These are phyloP conservation scores for Ptychadena robeensis DNA, from an alignment of 2,797 vertebrate species.

Conservation along the genomic window DNA sequence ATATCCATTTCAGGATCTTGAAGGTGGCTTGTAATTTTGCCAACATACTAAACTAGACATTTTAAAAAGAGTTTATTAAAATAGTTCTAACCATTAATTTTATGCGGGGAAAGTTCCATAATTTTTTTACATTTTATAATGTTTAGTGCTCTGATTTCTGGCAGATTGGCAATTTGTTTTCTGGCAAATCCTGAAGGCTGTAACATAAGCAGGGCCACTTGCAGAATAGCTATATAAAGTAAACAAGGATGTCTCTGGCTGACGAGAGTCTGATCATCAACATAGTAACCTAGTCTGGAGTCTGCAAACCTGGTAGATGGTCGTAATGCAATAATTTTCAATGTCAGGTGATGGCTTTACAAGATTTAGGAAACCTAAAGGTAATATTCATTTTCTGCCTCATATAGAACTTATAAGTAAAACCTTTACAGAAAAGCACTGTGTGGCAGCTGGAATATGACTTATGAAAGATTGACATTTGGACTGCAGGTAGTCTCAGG, in stretches of 20 bases:
- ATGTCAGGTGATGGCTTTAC: neutral
- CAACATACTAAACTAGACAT: slow-evolving; percentile 5
- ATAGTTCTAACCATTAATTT: neutral
- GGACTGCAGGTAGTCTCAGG: too few species aligned
- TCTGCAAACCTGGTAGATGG: too few species aligned
- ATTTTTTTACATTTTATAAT: neutral
- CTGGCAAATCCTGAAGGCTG: neutral
- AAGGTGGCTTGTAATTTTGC: slow-evolving; percentile 8
- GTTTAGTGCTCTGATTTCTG: neutral
- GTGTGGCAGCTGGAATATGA: too few species aligned
- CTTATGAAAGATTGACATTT: too few species aligned
- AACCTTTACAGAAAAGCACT: too few species aligned
- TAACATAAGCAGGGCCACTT: neutral
- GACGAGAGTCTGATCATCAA: too few species aligned
- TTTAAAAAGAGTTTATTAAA: neutral
- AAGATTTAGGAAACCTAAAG: neutral
- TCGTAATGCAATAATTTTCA: too few species aligned
- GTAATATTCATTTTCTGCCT: neutral
- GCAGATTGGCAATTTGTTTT: neutral
- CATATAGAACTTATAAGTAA: neutral
- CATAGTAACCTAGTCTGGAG: too few species aligned
- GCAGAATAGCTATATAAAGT: neutral
- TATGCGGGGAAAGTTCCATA: slow-evolving; percentile 1
- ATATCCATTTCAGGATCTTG: slow-evolving; percentile 45
- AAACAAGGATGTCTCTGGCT: neutral